Base-by-base conservation (phyloP, 2,888 invertebrate species). In the Diaprepes abbreviatus region DNA sequence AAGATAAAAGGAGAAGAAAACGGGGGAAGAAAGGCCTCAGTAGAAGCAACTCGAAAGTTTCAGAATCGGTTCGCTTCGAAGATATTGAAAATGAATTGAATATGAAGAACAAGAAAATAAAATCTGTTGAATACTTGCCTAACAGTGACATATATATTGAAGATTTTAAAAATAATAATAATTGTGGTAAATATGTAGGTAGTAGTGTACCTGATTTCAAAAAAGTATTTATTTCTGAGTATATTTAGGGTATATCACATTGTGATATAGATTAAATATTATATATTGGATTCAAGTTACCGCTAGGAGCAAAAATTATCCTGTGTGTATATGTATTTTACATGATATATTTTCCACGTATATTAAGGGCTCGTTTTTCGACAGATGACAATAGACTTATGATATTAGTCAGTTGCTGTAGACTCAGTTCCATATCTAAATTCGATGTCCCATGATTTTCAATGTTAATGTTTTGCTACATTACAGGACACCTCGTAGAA, bases 141-240 rank as follows among this genome's bases (percentile, higher is more conserved):
- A 74, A 73, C 67, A 74, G 75, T 1, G 73, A 74, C 1, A 73
- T 78, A 35, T 79, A 75, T 62, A 74, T 78, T 10, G 78, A 80
- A 63, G 76, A 80, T 55, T 69, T 77, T 6, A 74, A 55, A 33
- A 69, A 71, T 36, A 71, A 73, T 19, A 65, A 73, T 33, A 55
- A 57, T 2, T 48, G 58, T 31, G 14, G 54, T 12, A 76, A 76
- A 40, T 82, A 82, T 66, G 83, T 85, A 10, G 86, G 86, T 1
- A 87, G 87, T 59, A 87, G 87, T 66, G 87, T 84, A 38, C 88
- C 87, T 1, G 88, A 88, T 79, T 84, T 88, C 66, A 87, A 87
- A 73, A 87, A 85, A 78, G 84, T 87, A 40, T 88, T 88, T 74
- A 86, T 88, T 71, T 86, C 87, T 7, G 81, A 81, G 62, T 81